These are phyloP conservation scores for Chrysolina oricalcia DNA, from an alignment of 2,888 invertebrate genomes.

Conservation along the genomic window DNA sequence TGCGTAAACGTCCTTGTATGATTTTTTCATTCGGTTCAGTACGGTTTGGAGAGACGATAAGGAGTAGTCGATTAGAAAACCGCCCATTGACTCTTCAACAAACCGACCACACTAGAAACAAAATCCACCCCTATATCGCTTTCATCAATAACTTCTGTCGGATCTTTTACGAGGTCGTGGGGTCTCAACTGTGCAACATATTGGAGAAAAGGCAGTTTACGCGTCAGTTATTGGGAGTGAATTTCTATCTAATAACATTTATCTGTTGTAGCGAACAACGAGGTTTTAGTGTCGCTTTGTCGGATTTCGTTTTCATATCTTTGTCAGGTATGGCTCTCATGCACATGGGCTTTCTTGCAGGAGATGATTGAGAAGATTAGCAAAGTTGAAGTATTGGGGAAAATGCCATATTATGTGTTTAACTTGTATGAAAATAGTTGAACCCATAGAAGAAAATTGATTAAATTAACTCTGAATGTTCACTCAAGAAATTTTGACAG, in stretches of 20 bases:
- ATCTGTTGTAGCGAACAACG: conserved; percentile 59
- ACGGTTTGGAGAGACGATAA: no score
- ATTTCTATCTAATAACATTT: conserved; percentile 59
- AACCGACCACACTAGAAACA: neutral
- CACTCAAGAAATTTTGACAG: no score
- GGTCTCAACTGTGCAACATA: conserved; percentile 31
- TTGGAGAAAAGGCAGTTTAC: conserved; percentile 50
- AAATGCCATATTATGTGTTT: no score
- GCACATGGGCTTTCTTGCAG: neutral
- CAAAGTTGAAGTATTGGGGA: neutral
- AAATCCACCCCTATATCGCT: neutral
- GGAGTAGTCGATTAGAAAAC: neutral
- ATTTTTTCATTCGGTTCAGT: no score
- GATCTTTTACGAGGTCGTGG: conserved; percentile 28
- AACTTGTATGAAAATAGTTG: no score
- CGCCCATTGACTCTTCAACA: neutral
- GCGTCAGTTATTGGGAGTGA: conserved; percentile 56
- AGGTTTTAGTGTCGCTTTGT: conserved; percentile 56
- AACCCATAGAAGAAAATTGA: no score
- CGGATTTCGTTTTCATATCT: conserved; percentile 51
- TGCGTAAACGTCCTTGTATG: no score
- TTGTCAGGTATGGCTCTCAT: neutral
- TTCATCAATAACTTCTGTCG: conserved; percentile 10
- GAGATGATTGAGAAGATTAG: neutral
- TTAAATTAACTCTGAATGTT: no score